These are phyloP conservation scores for Apolygus lucorum DNA, from an alignment of 1,140 invertebrate genomes.

Conservation along the genomic window DNA sequence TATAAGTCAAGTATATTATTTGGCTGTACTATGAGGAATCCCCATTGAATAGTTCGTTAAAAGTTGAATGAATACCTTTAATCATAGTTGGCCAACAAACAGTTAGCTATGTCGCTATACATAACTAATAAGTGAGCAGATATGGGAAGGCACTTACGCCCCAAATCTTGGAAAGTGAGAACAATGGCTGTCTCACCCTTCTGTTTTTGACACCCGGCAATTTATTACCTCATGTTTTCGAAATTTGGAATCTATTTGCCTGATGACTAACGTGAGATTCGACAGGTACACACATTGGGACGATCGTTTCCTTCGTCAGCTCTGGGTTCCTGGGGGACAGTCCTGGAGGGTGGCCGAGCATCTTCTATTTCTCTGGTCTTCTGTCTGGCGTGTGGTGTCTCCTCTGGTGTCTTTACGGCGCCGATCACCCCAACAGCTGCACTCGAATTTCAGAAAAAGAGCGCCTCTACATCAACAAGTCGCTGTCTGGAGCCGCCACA, in stretches of 20 bases:
- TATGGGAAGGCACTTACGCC: too few species aligned
- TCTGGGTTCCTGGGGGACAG: constrained; percentile 45
- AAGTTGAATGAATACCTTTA: too few species aligned
- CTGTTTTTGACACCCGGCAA: not conserved
- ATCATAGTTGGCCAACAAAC: too few species aligned
- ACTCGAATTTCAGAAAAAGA: constrained; percentile 23
- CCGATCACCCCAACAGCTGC: constrained; percentile 37
- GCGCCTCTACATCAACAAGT: constrained; percentile 28
- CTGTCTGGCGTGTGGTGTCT: constrained; percentile 35
- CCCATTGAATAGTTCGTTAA: too few species aligned
- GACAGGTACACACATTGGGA: constrained; percentile 37
- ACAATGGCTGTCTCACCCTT: not conserved
- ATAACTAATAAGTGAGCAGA: too few species aligned
- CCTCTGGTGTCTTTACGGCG: constrained; percentile 35
- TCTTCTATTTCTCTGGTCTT: constrained; percentile 43
- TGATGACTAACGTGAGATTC: not conserved
- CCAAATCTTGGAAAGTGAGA: too few species aligned
- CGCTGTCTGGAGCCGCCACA: too few species aligned
- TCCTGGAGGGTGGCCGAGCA: constrained; percentile 26
- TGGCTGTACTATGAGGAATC: too few species aligned
- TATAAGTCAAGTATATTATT: too few species aligned
- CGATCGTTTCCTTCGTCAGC: constrained; percentile 48
- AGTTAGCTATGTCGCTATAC: too few species aligned
- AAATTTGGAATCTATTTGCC: not conserved
- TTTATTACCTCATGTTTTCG: not conserved